A percentile compares a stretch with the other conserved stretches of the same genome.
These are phyloP conservation scores for Agrypnia vestita DNA, from an alignment of 1,140 invertebrate species.

Conservation along the genomic window DNA sequence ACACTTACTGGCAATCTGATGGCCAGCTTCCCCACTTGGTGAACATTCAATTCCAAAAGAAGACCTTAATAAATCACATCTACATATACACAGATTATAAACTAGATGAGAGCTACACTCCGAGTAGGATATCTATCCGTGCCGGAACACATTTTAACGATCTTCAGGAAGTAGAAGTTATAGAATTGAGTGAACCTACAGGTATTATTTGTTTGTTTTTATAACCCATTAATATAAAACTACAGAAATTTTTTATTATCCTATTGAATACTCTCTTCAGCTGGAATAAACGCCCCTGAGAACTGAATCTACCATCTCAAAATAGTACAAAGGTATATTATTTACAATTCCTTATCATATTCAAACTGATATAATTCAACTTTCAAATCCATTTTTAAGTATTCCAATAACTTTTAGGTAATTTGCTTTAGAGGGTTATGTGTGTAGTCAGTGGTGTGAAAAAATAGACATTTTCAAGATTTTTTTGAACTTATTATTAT, in stretches of 20 bases:
- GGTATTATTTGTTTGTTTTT: slow-evolving; percentile 64
- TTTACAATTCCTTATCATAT: background rate
- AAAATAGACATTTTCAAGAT: no score
- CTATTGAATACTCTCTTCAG: background rate
- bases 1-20: slow-evolving; percentile 99
- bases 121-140: slow-evolving; percentile 94
- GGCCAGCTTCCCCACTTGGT: slow-evolving; percentile 98
- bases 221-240: background rate
- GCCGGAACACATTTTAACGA: slow-evolving; percentile 98
- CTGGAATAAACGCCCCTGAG: no score
- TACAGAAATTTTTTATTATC: background rate
- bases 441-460: no score
- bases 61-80: slow-evolving; percentile 96
- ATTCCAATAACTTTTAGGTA: no score
- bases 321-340: background rate
- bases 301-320: no score
- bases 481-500: no score
- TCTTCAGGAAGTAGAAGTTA: slow-evolving; percentile 96
- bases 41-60: slow-evolving; percentile 97
- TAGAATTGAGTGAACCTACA: slow-evolving; percentile 94
- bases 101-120: slow-evolving; percentile 98
- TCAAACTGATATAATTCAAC: no score
- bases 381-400: no score
- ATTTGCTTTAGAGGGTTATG: no score
- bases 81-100: slow-evolving; percentile 99